phyloP scores from a whole-genome alignment of 2,797 vertebrate genomes.

The Acomys russatus region DNA sequence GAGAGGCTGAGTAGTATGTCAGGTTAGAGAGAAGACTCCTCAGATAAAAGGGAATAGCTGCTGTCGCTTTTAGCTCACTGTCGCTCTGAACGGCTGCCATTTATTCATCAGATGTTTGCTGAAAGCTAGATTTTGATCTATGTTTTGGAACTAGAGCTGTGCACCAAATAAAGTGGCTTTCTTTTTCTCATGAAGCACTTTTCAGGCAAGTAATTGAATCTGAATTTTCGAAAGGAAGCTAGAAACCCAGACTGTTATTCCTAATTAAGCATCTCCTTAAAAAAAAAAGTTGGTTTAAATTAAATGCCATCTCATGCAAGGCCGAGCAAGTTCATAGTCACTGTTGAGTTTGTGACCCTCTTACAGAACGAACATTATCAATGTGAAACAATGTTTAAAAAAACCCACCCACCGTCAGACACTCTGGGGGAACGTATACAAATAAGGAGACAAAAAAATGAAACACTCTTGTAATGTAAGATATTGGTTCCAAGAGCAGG shows the following conservation, averaged over 20 bases:
- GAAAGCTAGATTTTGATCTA: background rate
- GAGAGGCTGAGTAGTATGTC: background rate
- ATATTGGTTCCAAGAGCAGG: background rate
- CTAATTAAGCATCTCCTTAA: background rate
- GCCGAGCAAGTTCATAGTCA: background rate
- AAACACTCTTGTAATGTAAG: background rate
- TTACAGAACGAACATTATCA: background rate
- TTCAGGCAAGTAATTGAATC: conserved; percentile 34
- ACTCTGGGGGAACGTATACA: too few relatives aligned
- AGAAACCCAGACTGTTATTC: background rate
- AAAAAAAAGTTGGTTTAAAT: background rate
- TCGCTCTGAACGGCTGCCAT: background rate
- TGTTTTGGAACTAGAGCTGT: background rate
- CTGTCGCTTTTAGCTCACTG: background rate
- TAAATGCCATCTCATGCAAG: background rate
- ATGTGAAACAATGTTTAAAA: accelerated
- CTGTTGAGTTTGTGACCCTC: accelerated
- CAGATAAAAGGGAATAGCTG: background rate
- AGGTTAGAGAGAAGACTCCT: background rate
- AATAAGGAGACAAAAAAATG: background rate
- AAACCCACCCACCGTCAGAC: accelerated
- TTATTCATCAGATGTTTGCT: background rate
- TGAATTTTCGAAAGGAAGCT: conserved; percentile 16
- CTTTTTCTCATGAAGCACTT: conserved; percentile 33
- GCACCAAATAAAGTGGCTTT: background rate